Evolutionary conservation across 2,888 invertebrate genomes (phyloP), one percentile per base, ranked within the genome.

Genomic region (Cryptus viduatorius): DNA sequence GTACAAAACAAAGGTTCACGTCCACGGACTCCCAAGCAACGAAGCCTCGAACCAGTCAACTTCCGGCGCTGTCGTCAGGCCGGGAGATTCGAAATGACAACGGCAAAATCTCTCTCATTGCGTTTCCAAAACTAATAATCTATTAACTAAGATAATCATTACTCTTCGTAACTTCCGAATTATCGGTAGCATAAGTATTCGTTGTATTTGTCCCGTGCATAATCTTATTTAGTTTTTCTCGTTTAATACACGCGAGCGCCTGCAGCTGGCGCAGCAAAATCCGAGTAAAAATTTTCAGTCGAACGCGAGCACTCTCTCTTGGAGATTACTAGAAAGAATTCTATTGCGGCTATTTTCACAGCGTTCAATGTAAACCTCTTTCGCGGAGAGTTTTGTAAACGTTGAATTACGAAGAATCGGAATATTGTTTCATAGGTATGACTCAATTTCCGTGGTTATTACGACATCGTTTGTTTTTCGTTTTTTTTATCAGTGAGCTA

Each of bases 1-100:
- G 95, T 96, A 95, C 95, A 96, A 96, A 96, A 96, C 96, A 96
- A 96, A 96, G 94, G 94, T 93, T 91, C 93, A 94, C 94, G 91
- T 93, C 93, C 93, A 93, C 93, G 93, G 93, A 93, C 92, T 92
- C 90, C 89, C 87, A 87, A 90, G 90, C 90, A 88, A 90, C 88
- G 88, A 88, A 93, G 92, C 91, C 94, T 93, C 93, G 88, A 91
- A 89, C 93, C 92, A 91, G 91, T 87, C 86, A 73, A 85, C 89
- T 91, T 91, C 90, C 91, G 91, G 91, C 91, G 89, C 89, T 89
- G 79, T 29, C 46, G 46, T 81, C 82, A 12, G n/a, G 82, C 87
- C 90, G 91, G 89, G 69, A 89, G 82, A 84, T 90, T 90, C 73
- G 73, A 92, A 84, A 50, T 16, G 48, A 42, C 59, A 24, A 29